These are phyloP conservation scores for Vulpes vulpes DNA, from an alignment of 2,113 vertebrate genomes.

Conservation along the genomic window DNA sequence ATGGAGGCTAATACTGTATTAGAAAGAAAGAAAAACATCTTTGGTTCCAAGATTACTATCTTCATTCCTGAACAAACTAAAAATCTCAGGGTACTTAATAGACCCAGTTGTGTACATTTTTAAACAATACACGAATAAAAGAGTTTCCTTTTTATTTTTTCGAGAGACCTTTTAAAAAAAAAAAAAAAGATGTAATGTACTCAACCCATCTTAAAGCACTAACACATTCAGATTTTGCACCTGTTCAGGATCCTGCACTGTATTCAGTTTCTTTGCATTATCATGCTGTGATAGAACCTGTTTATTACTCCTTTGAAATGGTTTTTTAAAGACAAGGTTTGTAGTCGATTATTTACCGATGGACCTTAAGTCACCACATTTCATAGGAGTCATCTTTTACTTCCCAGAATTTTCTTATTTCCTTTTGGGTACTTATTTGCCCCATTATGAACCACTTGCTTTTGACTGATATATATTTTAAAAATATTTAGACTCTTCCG, in stretches of 20 bases:
- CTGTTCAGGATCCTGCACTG: background rate
- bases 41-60: conserved; percentile 23
- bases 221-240: background rate
- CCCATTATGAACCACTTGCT: conserved; percentile 24
- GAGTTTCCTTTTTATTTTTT: conserved; percentile 34
- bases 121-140: conserved; percentile 41
- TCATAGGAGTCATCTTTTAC: conserved; percentile 65
- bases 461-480: conserved; percentile 55
- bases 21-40: conserved; percentile 66
- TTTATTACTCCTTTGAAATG: conserved; percentile 18
- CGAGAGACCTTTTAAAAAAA: conserved; percentile 32
- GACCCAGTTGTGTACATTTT: conserved; percentile 5
- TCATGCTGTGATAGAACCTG: background rate
- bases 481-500: conserved; percentile 58
- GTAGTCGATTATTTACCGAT: conserved; percentile 34
- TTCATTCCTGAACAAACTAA: conserved; percentile 72
- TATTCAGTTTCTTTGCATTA: conserved; percentile 27
- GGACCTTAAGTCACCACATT: conserved; percentile 24
- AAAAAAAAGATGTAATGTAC: background rate
- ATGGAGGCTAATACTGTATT: conserved; percentile 16
- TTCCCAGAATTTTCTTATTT: conserved; percentile 66
- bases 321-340: conserved; percentile 70
- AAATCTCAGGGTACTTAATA: conserved; percentile 66
- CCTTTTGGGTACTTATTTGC: conserved; percentile 11
- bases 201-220: background rate